Evolutionary conservation across 2,888 invertebrate species (phyloP), one percentile per base, ranked within the genome.

Genomic region (Chloromyia formosa): DNA sequence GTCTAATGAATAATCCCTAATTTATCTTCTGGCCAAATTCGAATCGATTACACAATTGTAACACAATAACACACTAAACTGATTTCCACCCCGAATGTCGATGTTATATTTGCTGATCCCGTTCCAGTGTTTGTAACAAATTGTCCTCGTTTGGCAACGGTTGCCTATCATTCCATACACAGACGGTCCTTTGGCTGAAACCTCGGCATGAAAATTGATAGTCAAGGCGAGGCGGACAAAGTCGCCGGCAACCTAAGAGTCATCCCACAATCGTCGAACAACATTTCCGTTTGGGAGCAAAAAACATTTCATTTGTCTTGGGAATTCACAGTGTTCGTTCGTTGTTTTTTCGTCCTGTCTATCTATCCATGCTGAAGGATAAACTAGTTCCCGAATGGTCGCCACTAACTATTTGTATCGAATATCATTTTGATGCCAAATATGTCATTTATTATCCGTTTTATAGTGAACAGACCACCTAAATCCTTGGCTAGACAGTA

Each of bases 41-140:
- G 27, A 61, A 10, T 49, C 61, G 35, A 62, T 62, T 62, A 40
- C 16, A 62, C 62, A 62, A 62, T 40, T 14, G n/a, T 62, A 40
- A n/a, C 62, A 40, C 62, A 35, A 62, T 62, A 62, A 62, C 62
- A 62, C 62, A 40, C 62, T 62, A 40, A 62, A 40, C 62, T 16
- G 62, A 62, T 62, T 62, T 62, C 40, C 49, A 49, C 49, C 49
- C 49, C 49, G 16, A 49, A 49, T 49, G 49, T 49, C 27, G 12
- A 49, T 12, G 27, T 35, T 35, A 4, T 35, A 35, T 35, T 35
- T 35, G 27, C 7, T 7, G 49, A 12, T 49, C 12, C 49, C 49
- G 16, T n/a, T 12, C 49, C 49, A 49, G 3, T 35, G 27, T 2
- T n/a, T 7, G 60, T 60, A 60, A 60, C 60, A 22, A 22, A 23